phyloP scores from a whole-genome alignment of 2,797 vertebrate genomes.

The Microctenopoma lineatum region DNA sequence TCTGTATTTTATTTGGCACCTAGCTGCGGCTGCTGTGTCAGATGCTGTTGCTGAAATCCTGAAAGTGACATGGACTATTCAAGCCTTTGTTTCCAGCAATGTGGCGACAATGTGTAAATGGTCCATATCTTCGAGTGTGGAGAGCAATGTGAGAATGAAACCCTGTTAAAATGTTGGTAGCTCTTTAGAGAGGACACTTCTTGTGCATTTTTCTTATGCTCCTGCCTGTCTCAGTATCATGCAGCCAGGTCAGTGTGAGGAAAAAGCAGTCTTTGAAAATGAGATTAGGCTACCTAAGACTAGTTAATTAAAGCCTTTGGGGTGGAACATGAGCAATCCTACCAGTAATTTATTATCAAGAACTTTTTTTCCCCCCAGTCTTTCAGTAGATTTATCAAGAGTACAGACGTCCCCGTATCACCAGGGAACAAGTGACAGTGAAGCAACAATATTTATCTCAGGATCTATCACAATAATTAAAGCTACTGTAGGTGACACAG shows the following conservation, averaged over 20 bases:
- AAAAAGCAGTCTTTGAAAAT: conserved; percentile 63
- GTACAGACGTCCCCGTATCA: conserved; percentile 42
- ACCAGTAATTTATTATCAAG: conserved; percentile 68
- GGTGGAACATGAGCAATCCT: conserved; percentile 76
- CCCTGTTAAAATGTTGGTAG: conserved; percentile 10
- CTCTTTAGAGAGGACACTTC: conserved; percentile 26
- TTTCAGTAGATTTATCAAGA: conserved; percentile 39
- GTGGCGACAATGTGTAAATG: conserved; percentile 43
- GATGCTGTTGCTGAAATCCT: conserved; percentile 48
- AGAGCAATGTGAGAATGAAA: conserved; percentile 32
- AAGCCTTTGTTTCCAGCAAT: conserved; percentile 50
- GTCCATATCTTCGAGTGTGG: conserved; percentile 4
- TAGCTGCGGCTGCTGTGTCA: conserved; percentile 36
- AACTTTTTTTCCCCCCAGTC: conserved; percentile 43
- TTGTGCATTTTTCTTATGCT: conserved; percentile 9
- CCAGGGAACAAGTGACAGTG: conserved; percentile 52
- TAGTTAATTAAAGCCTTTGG: conserved; percentile 81
- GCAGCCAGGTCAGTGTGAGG: conserved; percentile 58
- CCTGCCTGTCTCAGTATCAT: conserved; percentile 35
- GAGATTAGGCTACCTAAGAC: conserved; percentile 77
- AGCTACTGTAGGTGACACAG: conserved; percentile 57
- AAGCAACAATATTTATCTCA: conserved; percentile 61
- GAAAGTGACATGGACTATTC: conserved; percentile 46
- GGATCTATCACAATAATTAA: conserved; percentile 70
- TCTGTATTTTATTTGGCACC: conserved; percentile 63